Percentiles rank a stretch among this genome's conserved stretches.
These are phyloP conservation scores for Acanthiza pusilla DNA, from an alignment of 2,797 vertebrate genomes.

Conservation along the genomic window DNA sequence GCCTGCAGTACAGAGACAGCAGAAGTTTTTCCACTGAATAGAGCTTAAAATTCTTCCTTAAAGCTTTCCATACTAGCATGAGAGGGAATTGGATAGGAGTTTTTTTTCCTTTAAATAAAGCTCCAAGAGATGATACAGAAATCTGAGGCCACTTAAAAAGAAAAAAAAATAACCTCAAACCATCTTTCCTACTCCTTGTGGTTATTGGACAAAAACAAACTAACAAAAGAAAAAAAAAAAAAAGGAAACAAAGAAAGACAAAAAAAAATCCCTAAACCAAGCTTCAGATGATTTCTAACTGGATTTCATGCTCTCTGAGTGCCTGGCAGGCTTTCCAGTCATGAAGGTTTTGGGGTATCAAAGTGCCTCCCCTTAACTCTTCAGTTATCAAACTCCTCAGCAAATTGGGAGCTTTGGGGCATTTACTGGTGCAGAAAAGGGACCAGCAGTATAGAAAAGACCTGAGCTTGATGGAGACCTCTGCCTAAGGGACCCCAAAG, in stretches of 20 bases:
- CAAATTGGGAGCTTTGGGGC: neutral
- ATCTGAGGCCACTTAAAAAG: neutral
- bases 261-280: neutral
- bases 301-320: neutral
- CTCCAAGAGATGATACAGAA: neutral
- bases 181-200: neutral
- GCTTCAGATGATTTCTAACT: neutral
- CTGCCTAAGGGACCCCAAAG: neutral
- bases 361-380: neutral
- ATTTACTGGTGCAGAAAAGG: neutral
- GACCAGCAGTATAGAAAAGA: rapidly evolving
- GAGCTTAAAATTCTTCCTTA: neutral
- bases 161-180: neutral
- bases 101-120: neutral
- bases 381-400: neutral
- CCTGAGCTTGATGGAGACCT: rapidly evolving
- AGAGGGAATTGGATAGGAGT: neutral
- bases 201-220: neutral
- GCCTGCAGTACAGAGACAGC: neutral
- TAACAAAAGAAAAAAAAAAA: neutral
- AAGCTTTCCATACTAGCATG: neutral
- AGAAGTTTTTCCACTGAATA: neutral
- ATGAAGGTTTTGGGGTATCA: neutral
- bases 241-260: neutral
- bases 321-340: constrained; percentile 13